phyloP scores from a whole-genome alignment of 2,888 invertebrate species.

The Acanthosepion pharaonis region DNA sequence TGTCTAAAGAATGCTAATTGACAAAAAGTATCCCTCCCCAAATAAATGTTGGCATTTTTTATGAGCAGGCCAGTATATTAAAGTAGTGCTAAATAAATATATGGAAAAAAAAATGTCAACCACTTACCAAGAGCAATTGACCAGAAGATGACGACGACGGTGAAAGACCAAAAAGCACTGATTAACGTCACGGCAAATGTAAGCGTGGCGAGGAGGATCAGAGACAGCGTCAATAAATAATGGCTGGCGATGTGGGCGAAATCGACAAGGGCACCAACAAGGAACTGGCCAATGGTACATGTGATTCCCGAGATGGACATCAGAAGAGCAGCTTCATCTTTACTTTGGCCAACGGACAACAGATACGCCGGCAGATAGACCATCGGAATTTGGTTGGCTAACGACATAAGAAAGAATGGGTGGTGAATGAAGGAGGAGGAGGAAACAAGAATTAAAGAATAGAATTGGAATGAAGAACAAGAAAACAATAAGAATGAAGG shows the following conservation, averaged over 20 bases:
- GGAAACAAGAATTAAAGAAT: not conserved
- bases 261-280: not conserved
- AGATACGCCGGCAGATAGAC: not conserved
- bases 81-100: too few species aligned
- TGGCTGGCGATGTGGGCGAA: slow-evolving; percentile 6
- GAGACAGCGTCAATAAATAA: not conserved
- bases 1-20: too few species aligned
- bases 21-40: too few species aligned
- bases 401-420: not conserved
- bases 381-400: not conserved
- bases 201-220: not conserved
- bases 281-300: not conserved
- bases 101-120: not conserved
- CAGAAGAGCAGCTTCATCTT: not conserved
- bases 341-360: not conserved
- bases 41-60: too few species aligned
- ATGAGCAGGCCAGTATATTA: too few species aligned
- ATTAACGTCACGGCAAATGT: not conserved
- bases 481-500: too few species aligned
- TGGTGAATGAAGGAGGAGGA: not conserved
- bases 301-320: slow-evolving; percentile 34
- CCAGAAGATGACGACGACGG: not conserved
- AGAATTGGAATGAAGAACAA: not conserved
- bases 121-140: slow-evolving; percentile 36
- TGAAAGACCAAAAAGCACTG: not conserved